phyloP scores from a whole-genome alignment of 1,140 invertebrate genomes.

The Amphibalanus amphitrite region DNA sequence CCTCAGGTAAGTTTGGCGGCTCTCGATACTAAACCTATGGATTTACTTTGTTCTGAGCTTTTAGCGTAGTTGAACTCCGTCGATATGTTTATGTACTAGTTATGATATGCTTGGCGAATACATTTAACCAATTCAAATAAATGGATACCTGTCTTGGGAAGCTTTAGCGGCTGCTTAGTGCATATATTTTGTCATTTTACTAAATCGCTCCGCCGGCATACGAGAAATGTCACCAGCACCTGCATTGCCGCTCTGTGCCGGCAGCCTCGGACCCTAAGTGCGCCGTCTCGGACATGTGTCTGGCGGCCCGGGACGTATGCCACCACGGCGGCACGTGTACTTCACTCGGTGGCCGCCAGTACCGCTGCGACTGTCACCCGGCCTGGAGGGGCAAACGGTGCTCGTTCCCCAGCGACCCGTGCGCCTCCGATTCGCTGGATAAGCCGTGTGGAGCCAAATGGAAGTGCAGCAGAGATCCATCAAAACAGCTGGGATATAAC shows the following conservation, averaged over 20 bases:
- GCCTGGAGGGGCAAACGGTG: constrained; percentile 67
- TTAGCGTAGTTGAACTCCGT: no score
- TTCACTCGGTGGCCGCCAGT: constrained; percentile 53
- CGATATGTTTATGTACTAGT: no score
- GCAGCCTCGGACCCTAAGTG: neutral
- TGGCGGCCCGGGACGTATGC: constrained; percentile 29
- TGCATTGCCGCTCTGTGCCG: no score
- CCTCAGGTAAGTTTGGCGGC: neutral
- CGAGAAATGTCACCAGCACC: no score
- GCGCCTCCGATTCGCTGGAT: constrained; percentile 58
- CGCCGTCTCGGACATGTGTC: neutral
- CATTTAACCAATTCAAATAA: no score
- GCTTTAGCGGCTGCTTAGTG: no score
- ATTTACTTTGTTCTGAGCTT: no score
- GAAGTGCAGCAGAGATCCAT: constrained; percentile 54
- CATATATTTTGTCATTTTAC: no score
- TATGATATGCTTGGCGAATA: no score
- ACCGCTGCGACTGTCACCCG: constrained; percentile 51
- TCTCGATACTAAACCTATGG: no score
- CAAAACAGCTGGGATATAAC: constrained; percentile 60
- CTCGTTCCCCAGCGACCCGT: constrained; percentile 55
- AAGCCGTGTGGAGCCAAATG: constrained; percentile 60
- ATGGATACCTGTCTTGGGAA: no score
- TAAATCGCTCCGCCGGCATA: no score
- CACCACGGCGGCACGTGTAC: constrained; percentile 70